Conservation (phyloP, 2,888 invertebrate genomes). For the Mellilla xanthometata region DNA sequence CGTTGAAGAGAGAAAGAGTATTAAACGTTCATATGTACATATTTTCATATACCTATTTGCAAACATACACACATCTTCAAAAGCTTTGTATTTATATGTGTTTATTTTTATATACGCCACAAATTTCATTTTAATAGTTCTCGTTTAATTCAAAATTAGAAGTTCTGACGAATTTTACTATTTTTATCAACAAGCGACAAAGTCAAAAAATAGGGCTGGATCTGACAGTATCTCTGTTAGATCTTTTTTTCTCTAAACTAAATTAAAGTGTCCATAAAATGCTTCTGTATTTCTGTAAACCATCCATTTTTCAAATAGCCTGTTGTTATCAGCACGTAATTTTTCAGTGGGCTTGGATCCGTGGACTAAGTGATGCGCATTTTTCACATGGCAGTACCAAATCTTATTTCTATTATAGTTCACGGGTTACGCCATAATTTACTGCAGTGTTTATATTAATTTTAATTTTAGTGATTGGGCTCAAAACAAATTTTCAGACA, state of each 20-base stretch:
- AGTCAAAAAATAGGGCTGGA: too few species aligned
- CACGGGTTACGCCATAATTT: conserved; percentile 59
- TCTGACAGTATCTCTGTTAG: conserved; percentile 34
- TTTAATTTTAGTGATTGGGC: conserved; percentile 5
- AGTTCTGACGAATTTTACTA: too few species aligned
- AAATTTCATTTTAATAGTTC: too few species aligned
- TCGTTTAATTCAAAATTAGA: too few species aligned
- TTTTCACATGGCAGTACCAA: conserved; percentile 67
- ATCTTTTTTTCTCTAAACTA: conserved; percentile 39
- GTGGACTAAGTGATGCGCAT: conserved; percentile 72
- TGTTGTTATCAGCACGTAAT: conserved; percentile 73
- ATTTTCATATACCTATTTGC: too few species aligned
- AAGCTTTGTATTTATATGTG: too few species aligned
- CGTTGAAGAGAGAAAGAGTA: too few species aligned
- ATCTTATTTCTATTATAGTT: conserved; percentile 72
- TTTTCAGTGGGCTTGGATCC: conserved; percentile 67
- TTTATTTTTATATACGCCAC: too few species aligned
- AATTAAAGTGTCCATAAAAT: conserved; percentile 52
- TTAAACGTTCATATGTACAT: too few species aligned
- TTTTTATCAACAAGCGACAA: too few species aligned
- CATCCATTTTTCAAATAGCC: conserved; percentile 55
- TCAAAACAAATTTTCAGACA: too few species aligned
- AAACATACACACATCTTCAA: too few species aligned
- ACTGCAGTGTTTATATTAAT: conserved; percentile 42
- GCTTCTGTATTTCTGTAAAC: conserved; percentile 45